phyloP scores from a whole-genome alignment of 2,797 vertebrate genomes.

The Phylloscopus collybita region DNA sequence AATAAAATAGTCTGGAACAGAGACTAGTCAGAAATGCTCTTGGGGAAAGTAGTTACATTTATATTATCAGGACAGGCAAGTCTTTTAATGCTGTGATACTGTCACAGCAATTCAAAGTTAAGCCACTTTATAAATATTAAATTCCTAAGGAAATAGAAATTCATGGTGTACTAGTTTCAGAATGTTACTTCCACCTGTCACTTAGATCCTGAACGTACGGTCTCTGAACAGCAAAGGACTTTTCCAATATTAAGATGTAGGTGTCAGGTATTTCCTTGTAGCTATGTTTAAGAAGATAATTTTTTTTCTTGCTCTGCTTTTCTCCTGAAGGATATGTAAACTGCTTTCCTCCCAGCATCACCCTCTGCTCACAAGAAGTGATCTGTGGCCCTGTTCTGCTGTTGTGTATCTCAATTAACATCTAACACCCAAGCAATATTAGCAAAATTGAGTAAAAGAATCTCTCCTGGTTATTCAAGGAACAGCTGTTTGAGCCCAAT shows the following conservation, averaged over 20 bases:
- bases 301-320: not conserved
- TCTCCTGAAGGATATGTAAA: not conserved
- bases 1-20: conserved; percentile 7
- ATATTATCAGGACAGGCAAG: conserved; percentile 23
- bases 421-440: not conserved
- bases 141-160: conserved; percentile 50
- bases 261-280: not conserved
- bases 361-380: not conserved
- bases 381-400: not conserved
- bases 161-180: not conserved
- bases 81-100: conserved; percentile 24
- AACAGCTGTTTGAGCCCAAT: not conserved
- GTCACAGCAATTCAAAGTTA: conserved; percentile 47
- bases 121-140: conserved; percentile 54
- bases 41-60: conserved; percentile 6
- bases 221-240: not conserved
- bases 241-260: not conserved
- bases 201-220: not conserved
- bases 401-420: not conserved
- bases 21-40: conserved; percentile 17
- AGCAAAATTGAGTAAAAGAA: not conserved
- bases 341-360: not conserved
- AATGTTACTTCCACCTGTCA: conserved; percentile 36
- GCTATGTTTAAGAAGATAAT: not conserved
- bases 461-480: not conserved